These are phyloP conservation scores for Crax fasciolata DNA, from an alignment of 2,797 vertebrate species.

Conservation along the genomic window DNA sequence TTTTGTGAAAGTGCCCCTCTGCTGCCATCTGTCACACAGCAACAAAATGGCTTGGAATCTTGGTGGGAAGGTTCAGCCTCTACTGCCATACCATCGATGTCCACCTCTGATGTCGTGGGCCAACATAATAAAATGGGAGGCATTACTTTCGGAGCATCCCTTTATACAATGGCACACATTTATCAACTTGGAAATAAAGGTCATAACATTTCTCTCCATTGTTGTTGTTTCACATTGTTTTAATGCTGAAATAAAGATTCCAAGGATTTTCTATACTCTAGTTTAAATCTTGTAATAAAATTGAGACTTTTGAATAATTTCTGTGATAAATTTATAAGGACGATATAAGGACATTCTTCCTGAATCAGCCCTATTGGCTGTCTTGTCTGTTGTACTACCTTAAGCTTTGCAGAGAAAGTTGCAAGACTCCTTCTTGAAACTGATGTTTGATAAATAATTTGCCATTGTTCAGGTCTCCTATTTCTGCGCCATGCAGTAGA, in stretches of 20 bases:
- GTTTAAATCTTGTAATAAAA: not conserved
- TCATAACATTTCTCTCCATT: not conserved
- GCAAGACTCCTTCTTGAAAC: not conserved
- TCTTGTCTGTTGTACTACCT: not conserved
- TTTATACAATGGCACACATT: not conserved
- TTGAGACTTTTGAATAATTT: not conserved
- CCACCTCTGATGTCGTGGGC: no score
- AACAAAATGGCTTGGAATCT: not conserved
- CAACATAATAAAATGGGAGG: not conserved
- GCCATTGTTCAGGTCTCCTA: not conserved
- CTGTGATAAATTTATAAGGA: not conserved
- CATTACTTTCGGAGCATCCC: not conserved
- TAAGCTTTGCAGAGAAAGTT: not conserved
- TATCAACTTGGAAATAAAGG: not conserved
- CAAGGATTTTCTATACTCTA: not conserved
- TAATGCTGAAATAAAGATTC: not conserved
- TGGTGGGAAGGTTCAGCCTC: not conserved
- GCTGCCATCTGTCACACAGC: not conserved
- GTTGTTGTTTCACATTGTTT: not conserved
- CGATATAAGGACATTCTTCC: not conserved
- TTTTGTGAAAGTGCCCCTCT: not conserved
- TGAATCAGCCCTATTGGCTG: not conserved
- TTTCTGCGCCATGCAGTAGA: not conserved
- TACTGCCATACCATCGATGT: not conserved
- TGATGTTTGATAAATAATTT: not conserved